These are phyloP conservation scores for Calosoma granatense DNA, from an alignment of 1,140 invertebrate genomes.

Conservation along the genomic window DNA sequence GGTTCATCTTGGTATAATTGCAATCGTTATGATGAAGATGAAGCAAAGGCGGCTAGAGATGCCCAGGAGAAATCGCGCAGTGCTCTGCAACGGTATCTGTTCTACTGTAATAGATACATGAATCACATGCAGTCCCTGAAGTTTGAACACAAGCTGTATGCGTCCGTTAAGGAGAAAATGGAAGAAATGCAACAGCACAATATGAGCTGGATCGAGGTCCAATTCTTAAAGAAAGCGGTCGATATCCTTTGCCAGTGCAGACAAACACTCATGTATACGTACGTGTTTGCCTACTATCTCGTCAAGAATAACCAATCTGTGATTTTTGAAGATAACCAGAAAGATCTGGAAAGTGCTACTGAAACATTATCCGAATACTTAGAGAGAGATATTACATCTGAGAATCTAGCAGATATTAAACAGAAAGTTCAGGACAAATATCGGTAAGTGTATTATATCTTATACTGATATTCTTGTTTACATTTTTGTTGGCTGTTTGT, in stretches of 20 bases:
- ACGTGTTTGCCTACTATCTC: slow-evolving; percentile 98
- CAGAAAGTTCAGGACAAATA: slow-evolving; percentile 99
- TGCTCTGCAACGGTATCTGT: slow-evolving; percentile 87
- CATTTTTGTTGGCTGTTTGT: slow-evolving; percentile 22
- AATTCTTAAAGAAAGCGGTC: slow-evolving; percentile 95
- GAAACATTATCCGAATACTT: slow-evolving; percentile 96
- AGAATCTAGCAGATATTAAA: slow-evolving; percentile 96
- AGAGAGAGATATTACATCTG: slow-evolving; percentile 94
- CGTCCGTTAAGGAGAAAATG: slow-evolving; percentile 94
- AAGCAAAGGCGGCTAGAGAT: slow-evolving; percentile 90
- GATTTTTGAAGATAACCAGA: slow-evolving; percentile 99
- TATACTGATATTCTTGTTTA: slow-evolving; percentile 1
- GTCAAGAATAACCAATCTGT: slow-evolving; percentile 97
- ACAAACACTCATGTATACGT: slow-evolving; percentile 98
- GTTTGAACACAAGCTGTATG: slow-evolving; percentile 94
- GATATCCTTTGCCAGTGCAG: slow-evolving; percentile 96
- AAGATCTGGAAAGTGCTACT: slow-evolving; percentile 93
- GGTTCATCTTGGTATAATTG: slow-evolving; percentile 98
- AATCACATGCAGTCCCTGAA: slow-evolving; percentile 99
- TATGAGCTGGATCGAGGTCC: slow-evolving; percentile 99
- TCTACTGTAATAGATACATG: slow-evolving; percentile 99
- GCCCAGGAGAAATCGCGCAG: slow-evolving; percentile 90
- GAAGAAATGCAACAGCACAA: slow-evolving; percentile 99
- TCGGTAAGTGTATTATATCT: slow-evolving; percentile 52
- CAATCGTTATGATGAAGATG: slow-evolving; percentile 95